A percentile compares a stretch with the other conserved stretches of the same genome.
Evolutionary conservation across 1,140 invertebrate species (phyloP).

Genomic region (Eufriesea mexicana): DNA sequence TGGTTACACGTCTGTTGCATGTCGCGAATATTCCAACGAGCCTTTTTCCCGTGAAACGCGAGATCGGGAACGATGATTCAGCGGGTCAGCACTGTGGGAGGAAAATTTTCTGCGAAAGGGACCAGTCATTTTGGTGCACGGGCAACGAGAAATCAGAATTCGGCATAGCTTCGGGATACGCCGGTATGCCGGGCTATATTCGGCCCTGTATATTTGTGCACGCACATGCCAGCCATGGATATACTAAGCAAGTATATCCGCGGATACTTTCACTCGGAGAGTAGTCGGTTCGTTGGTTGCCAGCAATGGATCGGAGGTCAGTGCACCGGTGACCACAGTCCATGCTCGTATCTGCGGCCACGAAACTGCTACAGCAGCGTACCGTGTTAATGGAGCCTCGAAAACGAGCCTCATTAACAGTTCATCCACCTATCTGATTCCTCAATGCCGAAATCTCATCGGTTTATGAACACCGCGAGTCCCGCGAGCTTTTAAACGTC

Average conservation of each 20-base stretch:
- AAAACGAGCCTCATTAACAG: conserved; percentile 31
- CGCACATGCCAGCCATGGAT: conserved; percentile 49
- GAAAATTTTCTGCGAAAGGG: background rate
- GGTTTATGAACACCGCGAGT: background rate
- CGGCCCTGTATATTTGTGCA: conserved; percentile 49
- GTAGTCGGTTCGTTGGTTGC: conserved; percentile 67
- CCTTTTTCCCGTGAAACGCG: too few species aligned
- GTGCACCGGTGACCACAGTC: conserved; percentile 73
- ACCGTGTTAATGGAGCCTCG: conserved; percentile 5
- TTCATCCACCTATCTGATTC: conserved; percentile 14
- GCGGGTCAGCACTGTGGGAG: background rate
- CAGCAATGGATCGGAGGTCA: conserved; percentile 73
- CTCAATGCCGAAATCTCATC: background rate
- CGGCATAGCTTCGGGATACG: conserved; percentile 40
- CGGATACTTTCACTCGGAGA: conserved; percentile 72
- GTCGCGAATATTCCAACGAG: background rate
- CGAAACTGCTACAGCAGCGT: conserved; percentile 53
- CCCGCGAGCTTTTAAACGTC: background rate
- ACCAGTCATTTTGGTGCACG: background rate
- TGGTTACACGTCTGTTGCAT: background rate
- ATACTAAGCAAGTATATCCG: conserved; percentile 52
- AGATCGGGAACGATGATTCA: background rate
- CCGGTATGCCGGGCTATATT: conserved; percentile 40
- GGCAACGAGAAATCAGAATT: conserved; percentile 56
- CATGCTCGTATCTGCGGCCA: conserved; percentile 52